phyloP scores from a whole-genome alignment of 2,888 invertebrate genomes.

The Nipponacmea schrenckii region DNA sequence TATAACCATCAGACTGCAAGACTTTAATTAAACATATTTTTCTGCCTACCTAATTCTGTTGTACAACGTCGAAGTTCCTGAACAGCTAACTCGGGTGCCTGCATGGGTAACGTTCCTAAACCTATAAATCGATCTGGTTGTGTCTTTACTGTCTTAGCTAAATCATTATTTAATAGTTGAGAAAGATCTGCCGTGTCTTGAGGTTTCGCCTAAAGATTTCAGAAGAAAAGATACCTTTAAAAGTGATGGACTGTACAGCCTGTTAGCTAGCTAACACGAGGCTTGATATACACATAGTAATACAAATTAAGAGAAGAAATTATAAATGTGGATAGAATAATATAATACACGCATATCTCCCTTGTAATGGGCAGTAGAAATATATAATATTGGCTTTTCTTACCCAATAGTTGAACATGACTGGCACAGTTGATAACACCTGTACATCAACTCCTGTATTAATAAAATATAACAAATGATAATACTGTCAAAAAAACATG shows the following conservation, averaged over 20 bases:
- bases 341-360: no score
- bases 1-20: no score
- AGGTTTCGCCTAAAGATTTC: slow-evolving; percentile 69
- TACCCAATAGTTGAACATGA: slow-evolving; percentile 74
- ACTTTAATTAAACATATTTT: no score
- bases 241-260: background rate
- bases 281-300: background rate
- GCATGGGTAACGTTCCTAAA: slow-evolving; percentile 72
- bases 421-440: slow-evolving; percentile 73
- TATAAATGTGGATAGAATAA: background rate
- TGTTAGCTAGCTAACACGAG: background rate
- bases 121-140: slow-evolving; percentile 70
- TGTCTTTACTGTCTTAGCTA: slow-evolving; percentile 68
- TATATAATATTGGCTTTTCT: slow-evolving; percentile 27
- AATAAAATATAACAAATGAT: background rate
- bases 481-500: background rate
- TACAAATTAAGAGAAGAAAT: background rate
- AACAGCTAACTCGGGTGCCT: slow-evolving; percentile 70
- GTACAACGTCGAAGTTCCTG: slow-evolving; percentile 71
- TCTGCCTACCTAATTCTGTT: slow-evolving; percentile 58
- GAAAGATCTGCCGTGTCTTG: slow-evolving; percentile 70
- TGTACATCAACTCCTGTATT: slow-evolving; percentile 70
- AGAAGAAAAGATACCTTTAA: background rate
- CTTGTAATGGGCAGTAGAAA: no score
- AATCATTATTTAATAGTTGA: slow-evolving; percentile 71